Conservation (phyloP, 2,797 vertebrate genomes). For the Paedocypris micromegethes region DNA sequence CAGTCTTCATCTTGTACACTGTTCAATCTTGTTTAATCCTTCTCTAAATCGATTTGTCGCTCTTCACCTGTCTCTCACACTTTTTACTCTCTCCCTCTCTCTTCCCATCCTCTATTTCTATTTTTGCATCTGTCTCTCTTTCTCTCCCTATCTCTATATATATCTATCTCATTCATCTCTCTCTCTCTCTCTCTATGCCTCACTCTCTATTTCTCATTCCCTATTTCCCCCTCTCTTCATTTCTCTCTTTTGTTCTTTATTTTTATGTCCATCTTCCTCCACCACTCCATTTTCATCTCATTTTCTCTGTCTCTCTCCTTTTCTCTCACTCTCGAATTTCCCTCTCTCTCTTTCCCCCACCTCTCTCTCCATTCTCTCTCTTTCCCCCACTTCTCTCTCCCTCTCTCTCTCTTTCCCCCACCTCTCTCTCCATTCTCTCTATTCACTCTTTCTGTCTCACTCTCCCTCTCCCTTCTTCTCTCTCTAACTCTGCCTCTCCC, state of each 20-base stretch:
- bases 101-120: too few species aligned
- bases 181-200: too few species aligned
- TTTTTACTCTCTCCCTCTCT: too few species aligned
- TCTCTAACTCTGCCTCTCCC: constrained; percentile 47
- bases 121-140: too few species aligned
- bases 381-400: constrained; percentile 54
- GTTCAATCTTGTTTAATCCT: too few species aligned
- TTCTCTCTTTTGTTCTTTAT: not conserved
- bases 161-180: too few species aligned
- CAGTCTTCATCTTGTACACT: too few species aligned
- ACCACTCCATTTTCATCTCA: constrained; percentile 35
- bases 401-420: not conserved
- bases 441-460: constrained; percentile 50
- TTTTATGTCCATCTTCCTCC: constrained; percentile 61
- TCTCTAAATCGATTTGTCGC: too few species aligned
- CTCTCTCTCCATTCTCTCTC: constrained; percentile 12
- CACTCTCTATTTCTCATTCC: too few species aligned
- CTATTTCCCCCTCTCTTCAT: too few species aligned
- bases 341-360: constrained; percentile 47
- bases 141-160: too few species aligned
- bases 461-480: constrained; percentile 9
- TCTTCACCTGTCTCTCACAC: too few species aligned
- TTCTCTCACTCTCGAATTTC: constrained; percentile 13
- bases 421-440: constrained; percentile 8
- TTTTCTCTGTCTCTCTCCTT: constrained; percentile 61